Evolutionary conservation across 2,113 vertebrate genomes (phyloP).

Genomic region (Macroglossus sobrinus): DNA sequence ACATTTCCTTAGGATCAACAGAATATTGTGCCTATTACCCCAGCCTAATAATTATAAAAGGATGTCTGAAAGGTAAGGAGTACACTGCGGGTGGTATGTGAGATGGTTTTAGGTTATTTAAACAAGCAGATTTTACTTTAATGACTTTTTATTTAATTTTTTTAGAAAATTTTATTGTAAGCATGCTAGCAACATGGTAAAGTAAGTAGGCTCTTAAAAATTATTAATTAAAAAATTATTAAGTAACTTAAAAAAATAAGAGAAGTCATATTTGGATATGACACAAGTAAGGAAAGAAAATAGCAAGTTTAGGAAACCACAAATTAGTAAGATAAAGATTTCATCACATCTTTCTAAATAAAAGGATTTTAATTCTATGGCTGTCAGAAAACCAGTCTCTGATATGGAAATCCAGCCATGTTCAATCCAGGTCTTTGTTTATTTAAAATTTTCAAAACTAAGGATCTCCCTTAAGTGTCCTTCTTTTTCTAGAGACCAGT

Average conservation of each 20-base stretch:
- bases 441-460: not conserved
- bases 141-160: not conserved
- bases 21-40: not conserved
- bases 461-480: not conserved
- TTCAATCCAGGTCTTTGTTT: not conserved
- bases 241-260: not conserved
- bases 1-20: not conserved
- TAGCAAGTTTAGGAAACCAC: not conserved
- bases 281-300: not conserved
- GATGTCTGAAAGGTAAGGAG: not conserved
- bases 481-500: not conserved
- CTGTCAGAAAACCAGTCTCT: slow-evolving; percentile 11
- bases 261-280: not conserved
- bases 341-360: not conserved
- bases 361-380: not conserved
- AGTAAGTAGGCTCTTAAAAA: not conserved
- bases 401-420: not conserved
- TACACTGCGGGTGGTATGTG: not conserved
- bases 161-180: not conserved
- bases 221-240: not conserved
- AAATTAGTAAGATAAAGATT: not conserved
- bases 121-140: not conserved
- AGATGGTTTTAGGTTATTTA: not conserved
- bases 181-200: not conserved
- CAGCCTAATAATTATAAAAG: not conserved